Percentiles rank a stretch among this genome's conserved stretches.
Evolutionary conservation across 2,797 vertebrate species (phyloP).

Genomic region (Poeciliopsis infans): DNA sequence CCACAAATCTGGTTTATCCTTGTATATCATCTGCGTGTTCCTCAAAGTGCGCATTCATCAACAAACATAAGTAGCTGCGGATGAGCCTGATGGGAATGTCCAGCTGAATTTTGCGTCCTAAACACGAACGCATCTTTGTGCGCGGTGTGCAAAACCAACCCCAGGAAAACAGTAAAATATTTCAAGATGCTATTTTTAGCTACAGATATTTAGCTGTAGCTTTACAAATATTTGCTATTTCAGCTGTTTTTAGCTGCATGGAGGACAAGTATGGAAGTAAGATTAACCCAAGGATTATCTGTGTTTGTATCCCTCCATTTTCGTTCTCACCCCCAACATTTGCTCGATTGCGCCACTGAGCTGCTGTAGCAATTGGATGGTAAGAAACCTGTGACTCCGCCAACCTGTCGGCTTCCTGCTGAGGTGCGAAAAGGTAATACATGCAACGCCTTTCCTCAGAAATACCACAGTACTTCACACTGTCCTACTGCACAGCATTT

Average conservation of each 20-base stretch:
- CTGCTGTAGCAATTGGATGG: constrained; percentile 70
- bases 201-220: no score
- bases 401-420: constrained; percentile 69
- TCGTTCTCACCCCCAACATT: constrained; percentile 61
- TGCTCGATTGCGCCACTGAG: constrained; percentile 58
- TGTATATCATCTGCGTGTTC: background rate
- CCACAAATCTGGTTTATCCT: no score
- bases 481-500: constrained; percentile 21
- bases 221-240: no score
- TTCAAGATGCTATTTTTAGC: no score
- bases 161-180: no score
- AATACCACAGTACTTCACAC: constrained; percentile 51
- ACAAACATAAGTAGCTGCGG: background rate
- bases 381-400: constrained; percentile 69
- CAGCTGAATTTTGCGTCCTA: no score
- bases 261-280: background rate
- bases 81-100: no score
- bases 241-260: no score
- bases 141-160: no score
- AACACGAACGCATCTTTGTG: no score
- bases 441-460: constrained; percentile 31
- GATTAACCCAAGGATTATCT: constrained; percentile 40
- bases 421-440: constrained; percentile 77
- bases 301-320: constrained; percentile 33
- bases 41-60: background rate